These are phyloP conservation scores for Prostheceraeus crozeri DNA, from an alignment of 2,888 invertebrate species.

Conservation along the genomic window DNA sequence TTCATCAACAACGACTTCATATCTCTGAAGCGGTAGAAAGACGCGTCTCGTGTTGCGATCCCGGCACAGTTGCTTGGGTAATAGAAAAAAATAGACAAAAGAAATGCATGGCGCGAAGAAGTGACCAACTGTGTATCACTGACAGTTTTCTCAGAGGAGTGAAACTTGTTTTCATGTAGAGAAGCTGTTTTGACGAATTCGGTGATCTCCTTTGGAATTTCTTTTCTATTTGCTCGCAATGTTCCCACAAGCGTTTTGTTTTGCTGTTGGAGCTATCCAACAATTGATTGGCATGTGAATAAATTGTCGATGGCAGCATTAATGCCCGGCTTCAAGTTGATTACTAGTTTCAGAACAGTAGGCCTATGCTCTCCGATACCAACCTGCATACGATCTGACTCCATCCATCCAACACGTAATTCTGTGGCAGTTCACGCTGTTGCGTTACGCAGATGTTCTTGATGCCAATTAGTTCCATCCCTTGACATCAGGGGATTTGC, in stretches of 20 bases:
- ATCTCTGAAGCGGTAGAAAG: conserved; percentile 13
- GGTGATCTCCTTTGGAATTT: conserved; percentile 27
- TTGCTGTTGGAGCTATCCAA: conserved; percentile 19
- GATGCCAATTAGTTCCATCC: too few relatives aligned
- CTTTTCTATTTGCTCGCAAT: conserved; percentile 15
- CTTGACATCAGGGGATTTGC: too few relatives aligned
- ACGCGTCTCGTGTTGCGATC: conserved; percentile 24
- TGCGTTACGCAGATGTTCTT: too few relatives aligned
- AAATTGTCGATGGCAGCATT: too few relatives aligned
- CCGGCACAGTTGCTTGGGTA: conserved; percentile 18
- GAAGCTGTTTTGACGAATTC: conserved; percentile 13
- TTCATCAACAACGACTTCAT: conserved; percentile 19
- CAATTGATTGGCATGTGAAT: conserved; percentile 13
- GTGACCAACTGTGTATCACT: conserved; percentile 10
- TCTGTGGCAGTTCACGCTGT: too few relatives aligned
- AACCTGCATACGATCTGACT: too few relatives aligned
- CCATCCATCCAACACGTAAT: too few relatives aligned
- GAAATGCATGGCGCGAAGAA: conserved; percentile 11
- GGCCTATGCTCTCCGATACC: too few relatives aligned
- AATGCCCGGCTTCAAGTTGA: too few relatives aligned
- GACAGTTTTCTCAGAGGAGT: conserved; percentile 18
- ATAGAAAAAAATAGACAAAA: conserved; percentile 14
- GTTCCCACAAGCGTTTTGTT: conserved; percentile 24
- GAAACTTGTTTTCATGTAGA: conserved; percentile 18
- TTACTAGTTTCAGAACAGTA: too few relatives aligned